Conservation (phyloP, 1,140 invertebrate species). For the Leptinotarsa lineolata region DNA sequence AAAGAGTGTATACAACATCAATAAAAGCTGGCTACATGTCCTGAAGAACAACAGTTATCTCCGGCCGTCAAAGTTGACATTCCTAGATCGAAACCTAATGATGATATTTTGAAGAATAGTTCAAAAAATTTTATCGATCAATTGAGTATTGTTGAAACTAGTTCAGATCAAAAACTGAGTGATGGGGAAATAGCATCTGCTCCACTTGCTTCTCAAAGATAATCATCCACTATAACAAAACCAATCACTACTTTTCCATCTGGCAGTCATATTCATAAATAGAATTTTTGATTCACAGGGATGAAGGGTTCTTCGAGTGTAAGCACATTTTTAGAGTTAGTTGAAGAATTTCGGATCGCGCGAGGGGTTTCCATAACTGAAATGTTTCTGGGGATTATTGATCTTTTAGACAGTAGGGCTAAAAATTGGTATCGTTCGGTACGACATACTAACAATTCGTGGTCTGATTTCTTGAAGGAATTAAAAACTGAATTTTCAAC, state of each 20-base stretch:
- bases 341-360: background rate
- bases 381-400: background rate
- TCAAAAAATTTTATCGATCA: too few relatives aligned
- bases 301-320: background rate
- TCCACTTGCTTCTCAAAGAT: too few relatives aligned
- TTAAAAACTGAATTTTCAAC: slow-evolving; percentile 43
- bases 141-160: too few relatives aligned
- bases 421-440: background rate
- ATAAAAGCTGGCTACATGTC: too few relatives aligned
- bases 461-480: too few relatives aligned
- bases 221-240: too few relatives aligned
- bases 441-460: background rate
- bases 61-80: background rate
- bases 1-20: too few relatives aligned
- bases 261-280: too few relatives aligned
- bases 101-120: background rate
- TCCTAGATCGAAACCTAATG: background rate
- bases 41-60: too few relatives aligned
- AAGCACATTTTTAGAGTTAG: background rate
- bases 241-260: too few relatives aligned
- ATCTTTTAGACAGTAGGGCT: background rate
- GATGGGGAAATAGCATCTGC: background rate
- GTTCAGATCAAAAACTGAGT: slow-evolving; percentile 6
- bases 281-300: too few relatives aligned
- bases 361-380: background rate